Evolutionary conservation across 2,888 invertebrate genomes (phyloP).

Genomic region (Argyra leucocephala): DNA sequence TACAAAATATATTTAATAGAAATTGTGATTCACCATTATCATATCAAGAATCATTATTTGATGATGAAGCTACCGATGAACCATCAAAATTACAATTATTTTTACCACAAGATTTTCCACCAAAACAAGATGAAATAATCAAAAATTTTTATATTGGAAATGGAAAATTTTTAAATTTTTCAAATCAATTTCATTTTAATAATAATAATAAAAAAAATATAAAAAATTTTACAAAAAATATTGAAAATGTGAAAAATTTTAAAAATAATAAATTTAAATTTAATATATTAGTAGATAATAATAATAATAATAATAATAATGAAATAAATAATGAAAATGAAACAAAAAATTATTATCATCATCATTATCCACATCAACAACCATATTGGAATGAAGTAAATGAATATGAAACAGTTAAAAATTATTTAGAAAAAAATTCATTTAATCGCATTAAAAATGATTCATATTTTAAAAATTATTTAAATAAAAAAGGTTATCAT

Average conservation of each 20-base stretch:
- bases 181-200: background rate
- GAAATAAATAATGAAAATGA: background rate
- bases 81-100: background rate
- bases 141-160: background rate
- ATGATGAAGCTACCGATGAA: slow-evolving; percentile 21
- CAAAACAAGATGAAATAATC: slow-evolving; percentile 18
- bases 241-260: background rate
- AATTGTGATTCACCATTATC: slow-evolving; percentile 39
- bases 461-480: slow-evolving; percentile 38
- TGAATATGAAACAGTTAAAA: slow-evolving; percentile 39
- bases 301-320: background rate
- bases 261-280: background rate
- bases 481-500: slow-evolving; percentile 39
- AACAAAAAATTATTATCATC: slow-evolving; percentile 18
- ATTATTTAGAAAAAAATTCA: slow-evolving; percentile 41
- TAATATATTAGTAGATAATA: no score
- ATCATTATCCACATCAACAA: slow-evolving; percentile 36
- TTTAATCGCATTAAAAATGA: slow-evolving; percentile 42
- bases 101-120: slow-evolving; percentile 34
- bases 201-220: background rate
- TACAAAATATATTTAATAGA: slow-evolving; percentile 27
- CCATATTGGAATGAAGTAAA: slow-evolving; percentile 39
- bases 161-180: slow-evolving; percentile 7
- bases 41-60: slow-evolving; percentile 40
- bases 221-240: background rate